Base-by-base conservation (phyloP, 2,113 vertebrate genomes). In the Corythoichthys intestinalis region DNA sequence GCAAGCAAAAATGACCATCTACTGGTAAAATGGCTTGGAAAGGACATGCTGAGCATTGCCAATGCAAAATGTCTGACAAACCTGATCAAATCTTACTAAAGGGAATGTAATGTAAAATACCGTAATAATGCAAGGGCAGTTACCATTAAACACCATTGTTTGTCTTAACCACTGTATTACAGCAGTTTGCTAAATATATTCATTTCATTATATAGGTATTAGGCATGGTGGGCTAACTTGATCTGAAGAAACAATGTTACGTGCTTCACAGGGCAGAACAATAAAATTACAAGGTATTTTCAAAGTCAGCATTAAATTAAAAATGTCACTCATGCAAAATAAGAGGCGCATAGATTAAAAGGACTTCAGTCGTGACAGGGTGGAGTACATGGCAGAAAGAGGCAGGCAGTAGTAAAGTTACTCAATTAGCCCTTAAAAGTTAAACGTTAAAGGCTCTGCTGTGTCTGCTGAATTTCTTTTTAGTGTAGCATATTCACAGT, bases 401-500 rank as follows among this genome's bases (percentile, higher is more conserved):
- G 11, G 15, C 14, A 17, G 37, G 37, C 14, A 7, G 13, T 38
- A 14, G 57, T 59, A 37, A 59, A 38, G 14, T 60, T 39, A 17
- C 37, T 44, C 38, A 62, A 44, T 11, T 17, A 62, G 11, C 17
- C 17, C 6, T 46, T 62, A 9, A 44, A 62, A 62, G 39, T 62
- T 38, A 15, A 62, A 41, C 2, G 15, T 61, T n/a, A 63, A 63
- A 63, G 9, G 59, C 52, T 69, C 58, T 61, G 54, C 64, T 64
- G n/a, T 20, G 12, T 37, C 28, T 41, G 48, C 39, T 48, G 35
- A 68, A 68, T 9, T 11, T 66, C 66, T 60, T n/a, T 37, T 70
- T 73, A 48, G 34, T 35, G n/a, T 65, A 34, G 2, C 53, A 9
- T 34, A 56, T 58, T 58, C 34, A 50, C 54, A 7, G 39, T 4